Conservation (phyloP, 1,140 invertebrate species). For the Drosophila mojavensis region DNA sequence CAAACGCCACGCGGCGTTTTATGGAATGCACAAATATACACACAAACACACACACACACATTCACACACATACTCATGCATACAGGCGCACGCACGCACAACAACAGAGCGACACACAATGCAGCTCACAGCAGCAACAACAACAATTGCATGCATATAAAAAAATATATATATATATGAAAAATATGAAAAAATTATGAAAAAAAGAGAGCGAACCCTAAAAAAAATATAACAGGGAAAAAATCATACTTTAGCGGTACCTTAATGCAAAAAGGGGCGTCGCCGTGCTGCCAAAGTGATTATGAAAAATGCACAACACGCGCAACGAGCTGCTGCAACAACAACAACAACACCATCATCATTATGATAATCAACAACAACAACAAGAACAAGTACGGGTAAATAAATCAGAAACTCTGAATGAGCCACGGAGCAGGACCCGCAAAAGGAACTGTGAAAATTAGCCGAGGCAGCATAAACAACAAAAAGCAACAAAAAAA, state of each 20-base stretch:
- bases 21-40: slow-evolving; percentile 38
- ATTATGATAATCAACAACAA: slow-evolving; percentile 9
- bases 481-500: background rate
- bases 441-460: slow-evolving; percentile 27
- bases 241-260: slow-evolving; percentile 34
- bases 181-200: slow-evolving; percentile 6
- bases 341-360: slow-evolving; percentile 26
- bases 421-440: slow-evolving; percentile 2
- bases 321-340: slow-evolving; percentile 37
- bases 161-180: no score
- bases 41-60: background rate
- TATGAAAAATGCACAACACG: slow-evolving; percentile 56
- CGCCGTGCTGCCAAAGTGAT: slow-evolving; percentile 43
- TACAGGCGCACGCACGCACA: background rate
- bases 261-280: slow-evolving; percentile 49
- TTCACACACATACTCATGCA: background rate
- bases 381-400: background rate
- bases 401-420: slow-evolving; percentile 9
- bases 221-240: slow-evolving; percentile 24
- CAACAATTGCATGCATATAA: background rate
- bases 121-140: slow-evolving; percentile 14
- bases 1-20: slow-evolving; percentile 53
- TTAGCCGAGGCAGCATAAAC: slow-evolving; percentile 2
- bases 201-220: slow-evolving; percentile 40
- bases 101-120: background rate